These are phyloP conservation scores for Chalcosyrphus nemorum DNA, from an alignment of 2,888 invertebrate genomes.

Conservation along the genomic window DNA sequence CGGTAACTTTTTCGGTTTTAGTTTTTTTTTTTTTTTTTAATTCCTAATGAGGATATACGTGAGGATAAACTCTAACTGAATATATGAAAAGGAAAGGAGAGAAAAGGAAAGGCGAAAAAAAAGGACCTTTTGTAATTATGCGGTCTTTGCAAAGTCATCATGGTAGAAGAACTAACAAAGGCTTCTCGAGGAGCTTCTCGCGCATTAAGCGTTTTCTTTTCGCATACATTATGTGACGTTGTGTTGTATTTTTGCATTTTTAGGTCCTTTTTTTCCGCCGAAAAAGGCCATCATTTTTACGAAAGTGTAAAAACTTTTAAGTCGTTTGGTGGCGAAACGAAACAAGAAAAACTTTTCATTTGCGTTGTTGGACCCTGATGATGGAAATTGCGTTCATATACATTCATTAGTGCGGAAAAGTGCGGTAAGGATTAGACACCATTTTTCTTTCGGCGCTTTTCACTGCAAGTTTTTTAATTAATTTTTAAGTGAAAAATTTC, in stretches of 20 bases:
- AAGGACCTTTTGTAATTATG: conserved; percentile 62
- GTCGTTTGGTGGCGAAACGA: conserved; percentile 36
- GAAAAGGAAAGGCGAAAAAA: background rate
- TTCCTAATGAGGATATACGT: conserved; percentile 66
- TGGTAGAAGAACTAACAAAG: conserved; percentile 13
- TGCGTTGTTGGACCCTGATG: conserved; percentile 45
- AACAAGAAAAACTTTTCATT: conserved; percentile 27
- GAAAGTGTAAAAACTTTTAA: conserved; percentile 64
- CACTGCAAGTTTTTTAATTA: conserved; percentile 65
- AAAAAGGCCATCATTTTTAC: conserved; percentile 55
- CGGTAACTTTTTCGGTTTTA: conserved; percentile 41
- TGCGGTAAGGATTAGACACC: conserved; percentile 47
- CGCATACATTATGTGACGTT: conserved; percentile 67
- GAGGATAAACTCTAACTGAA: conserved; percentile 21
- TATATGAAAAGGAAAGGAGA: background rate
- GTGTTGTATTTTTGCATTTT: conserved; percentile 69
- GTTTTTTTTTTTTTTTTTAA: conserved; percentile 38
- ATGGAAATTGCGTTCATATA: conserved; percentile 65
- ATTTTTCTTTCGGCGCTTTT: conserved; percentile 17
- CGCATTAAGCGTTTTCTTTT: conserved; percentile 50
- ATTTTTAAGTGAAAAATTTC: conserved; percentile 68
- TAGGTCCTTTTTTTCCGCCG: conserved; percentile 38
- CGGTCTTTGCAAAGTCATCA: conserved; percentile 55
- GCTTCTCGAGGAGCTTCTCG: conserved; percentile 7
- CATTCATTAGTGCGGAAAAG: conserved; percentile 53